Evolutionary conservation across 2,797 vertebrate species (phyloP).

Genomic region (Acridotheres tristis): DNA sequence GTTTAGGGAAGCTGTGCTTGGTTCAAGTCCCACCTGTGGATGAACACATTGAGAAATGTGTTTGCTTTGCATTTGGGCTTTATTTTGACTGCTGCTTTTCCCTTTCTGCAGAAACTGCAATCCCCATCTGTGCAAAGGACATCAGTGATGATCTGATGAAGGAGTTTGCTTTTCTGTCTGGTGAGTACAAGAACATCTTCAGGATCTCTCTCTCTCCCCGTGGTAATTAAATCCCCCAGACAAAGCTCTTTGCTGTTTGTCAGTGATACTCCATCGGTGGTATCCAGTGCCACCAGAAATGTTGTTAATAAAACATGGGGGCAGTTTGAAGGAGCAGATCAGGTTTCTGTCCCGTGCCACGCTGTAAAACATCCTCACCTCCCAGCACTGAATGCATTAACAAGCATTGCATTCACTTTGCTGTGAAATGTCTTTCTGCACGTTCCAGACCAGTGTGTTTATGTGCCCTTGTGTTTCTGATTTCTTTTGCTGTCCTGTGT

Average conservation of each 20-base stretch:
- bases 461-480: not conserved
- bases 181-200: slow-evolving; percentile 73
- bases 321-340: not conserved
- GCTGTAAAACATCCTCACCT: not conserved
- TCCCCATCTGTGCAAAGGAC: slow-evolving; percentile 85
- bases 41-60: fast-evolving
- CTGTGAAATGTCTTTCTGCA: not conserved
- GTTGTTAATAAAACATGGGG: slow-evolving; percentile 58
- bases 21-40: not conserved
- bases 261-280: not conserved
- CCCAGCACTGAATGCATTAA: not conserved
- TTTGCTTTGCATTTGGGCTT: not conserved
- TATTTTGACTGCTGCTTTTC: not conserved
- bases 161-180: slow-evolving; percentile 93
- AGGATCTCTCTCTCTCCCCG: not conserved
- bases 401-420: not conserved
- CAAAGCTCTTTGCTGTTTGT: slow-evolving; percentile 14
- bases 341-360: slow-evolving; percentile 25
- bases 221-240: slow-evolving; percentile 43
- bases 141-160: slow-evolving; percentile 90
- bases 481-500: not conserved
- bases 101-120: slow-evolving; percentile 77
- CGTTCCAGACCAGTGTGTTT: not conserved
- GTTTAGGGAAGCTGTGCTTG: not conserved
- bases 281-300: not conserved